These are phyloP conservation scores for Drosophila kambysellisi DNA, from an alignment of 2,888 invertebrate genomes.

Conservation along the genomic window DNA sequence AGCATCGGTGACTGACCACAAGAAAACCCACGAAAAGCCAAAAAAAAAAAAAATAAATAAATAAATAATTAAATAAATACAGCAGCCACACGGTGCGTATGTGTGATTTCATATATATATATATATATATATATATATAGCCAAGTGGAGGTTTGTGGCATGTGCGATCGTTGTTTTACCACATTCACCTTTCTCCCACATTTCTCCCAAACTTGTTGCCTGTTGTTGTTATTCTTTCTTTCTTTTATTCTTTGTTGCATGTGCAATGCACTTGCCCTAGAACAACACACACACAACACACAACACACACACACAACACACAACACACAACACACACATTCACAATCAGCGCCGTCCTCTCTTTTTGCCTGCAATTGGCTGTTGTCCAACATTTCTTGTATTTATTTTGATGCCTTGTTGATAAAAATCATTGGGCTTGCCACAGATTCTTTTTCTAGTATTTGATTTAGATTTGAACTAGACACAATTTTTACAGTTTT, in stretches of 20 bases:
- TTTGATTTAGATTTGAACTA: constrained; percentile 28
- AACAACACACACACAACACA: constrained; percentile 13
- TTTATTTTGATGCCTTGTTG: constrained; percentile 44
- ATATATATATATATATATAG: neutral
- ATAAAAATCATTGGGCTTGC: constrained; percentile 44
- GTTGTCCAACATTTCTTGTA: constrained; percentile 35
- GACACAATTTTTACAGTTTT: constrained; percentile 31
- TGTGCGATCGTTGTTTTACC: constrained; percentile 20
- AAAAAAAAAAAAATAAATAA: neutral
- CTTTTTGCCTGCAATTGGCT: constrained; percentile 18
- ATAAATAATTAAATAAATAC: neutral
- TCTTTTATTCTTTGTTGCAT: constrained; percentile 17
- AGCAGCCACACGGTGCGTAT: constrained; percentile 40
- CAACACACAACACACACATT: constrained; percentile 19
- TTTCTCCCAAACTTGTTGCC: neutral
- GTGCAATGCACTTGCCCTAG: constrained; percentile 51
- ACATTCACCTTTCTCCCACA: constrained; percentile 19
- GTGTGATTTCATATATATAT: constrained; percentile 27
- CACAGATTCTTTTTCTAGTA: constrained; percentile 4
- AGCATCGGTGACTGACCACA: constrained; percentile 55
- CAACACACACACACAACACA: constrained; percentile 7
- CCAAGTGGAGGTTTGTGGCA: constrained; percentile 32
- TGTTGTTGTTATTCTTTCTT: constrained; percentile 12
- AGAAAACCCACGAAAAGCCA: neutral
- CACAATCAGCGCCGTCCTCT: constrained; percentile 19